These are phyloP conservation scores for Acipenser transmontanus DNA, from an alignment of 2,797 vertebrate species.

Conservation along the genomic window DNA sequence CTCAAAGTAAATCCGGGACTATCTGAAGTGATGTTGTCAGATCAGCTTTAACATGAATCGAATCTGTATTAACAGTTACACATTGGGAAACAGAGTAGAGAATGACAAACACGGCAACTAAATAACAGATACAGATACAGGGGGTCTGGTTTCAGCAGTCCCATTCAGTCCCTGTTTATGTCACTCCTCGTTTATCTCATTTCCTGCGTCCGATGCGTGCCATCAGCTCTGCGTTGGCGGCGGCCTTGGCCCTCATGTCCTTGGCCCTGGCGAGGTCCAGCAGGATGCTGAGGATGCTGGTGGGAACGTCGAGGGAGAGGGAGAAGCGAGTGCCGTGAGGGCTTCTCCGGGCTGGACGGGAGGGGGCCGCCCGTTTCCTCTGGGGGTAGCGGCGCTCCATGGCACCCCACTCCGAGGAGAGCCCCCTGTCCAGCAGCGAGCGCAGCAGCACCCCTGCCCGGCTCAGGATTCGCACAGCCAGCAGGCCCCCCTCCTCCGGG, in stretches of 20 bases:
- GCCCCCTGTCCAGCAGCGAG: background rate
- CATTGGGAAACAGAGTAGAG: no score
- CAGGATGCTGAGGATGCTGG: constrained; percentile 67
- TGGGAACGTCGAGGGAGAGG: constrained; percentile 73
- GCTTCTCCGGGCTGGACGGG: constrained; percentile 47
- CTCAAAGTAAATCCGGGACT: no score
- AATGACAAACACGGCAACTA: no score
- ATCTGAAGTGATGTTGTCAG: no score
- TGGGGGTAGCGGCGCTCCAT: constrained; percentile 25
- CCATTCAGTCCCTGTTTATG: background rate
- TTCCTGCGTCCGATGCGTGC: constrained; percentile 68
- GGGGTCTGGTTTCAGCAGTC: background rate
- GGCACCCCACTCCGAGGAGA: background rate
- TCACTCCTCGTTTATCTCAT: constrained; percentile 29
- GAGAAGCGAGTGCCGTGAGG: constrained; percentile 59
- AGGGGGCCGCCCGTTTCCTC: constrained; percentile 29
- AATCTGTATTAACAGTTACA: no score
- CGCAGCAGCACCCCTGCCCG: constrained; percentile 28
- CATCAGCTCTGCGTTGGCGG: constrained; percentile 73
- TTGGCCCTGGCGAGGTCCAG: constrained; percentile 75
- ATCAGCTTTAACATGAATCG: no score
- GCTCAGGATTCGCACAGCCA: constrained; percentile 37
- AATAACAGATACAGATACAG: background rate
- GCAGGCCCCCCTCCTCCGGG: constrained; percentile 31
- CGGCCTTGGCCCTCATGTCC: constrained; percentile 70